Evolutionary conservation across 2,113 vertebrate genomes (phyloP), one percentile per base, ranked within the genome.

Genomic region (Poicephalus meyeri): DNA sequence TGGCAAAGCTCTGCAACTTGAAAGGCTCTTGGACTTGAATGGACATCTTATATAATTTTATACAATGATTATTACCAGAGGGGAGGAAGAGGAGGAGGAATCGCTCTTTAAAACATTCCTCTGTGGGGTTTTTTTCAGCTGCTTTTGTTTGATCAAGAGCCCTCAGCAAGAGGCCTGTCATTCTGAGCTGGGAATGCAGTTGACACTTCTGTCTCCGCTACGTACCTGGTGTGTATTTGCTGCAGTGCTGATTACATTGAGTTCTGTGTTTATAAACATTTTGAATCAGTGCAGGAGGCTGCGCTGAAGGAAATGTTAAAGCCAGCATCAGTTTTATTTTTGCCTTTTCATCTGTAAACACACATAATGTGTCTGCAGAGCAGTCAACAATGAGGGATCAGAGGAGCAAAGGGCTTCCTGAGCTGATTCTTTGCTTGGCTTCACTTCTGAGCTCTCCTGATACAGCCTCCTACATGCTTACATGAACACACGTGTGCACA

Each of bases 181-280:
- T 61, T 97, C 79, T 3, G 88, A 39, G 76, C 85, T 10, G 72
- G 72, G 68, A 86, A 70, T 3, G 6, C 88, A 31, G 92, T 91
- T 97, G 97, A 97, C 94, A 71, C 95, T 92, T 84, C 93, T 53
- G 95, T 96, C 97, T 97, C 78, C 10, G 25, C 94, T 41, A 49
- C 33, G 95, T 96, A 97, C 97, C 98, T 98, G 97, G 97, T 70
- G 96, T 96, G 97, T 97, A 96, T 98, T 98, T 97, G 97, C 97
- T 96, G 92, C 97, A 88, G 96, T 71, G 97, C 97, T 98, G 97
- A 98, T 98, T 97, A 55, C 96, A 97, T 98, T 98, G 97, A 89
- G 93, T 96, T 68, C 80, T 21, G 87, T 98, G 98, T 98, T 98
- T 98, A 98, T 98, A 98, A 98, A 98, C 98, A 98, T 97, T 97